Percentiles rank a stretch among this genome's conserved stretches.
Evolutionary conservation across 2,113 vertebrate genomes (phyloP).

Genomic region (Pygoscelis antarcticus): DNA sequence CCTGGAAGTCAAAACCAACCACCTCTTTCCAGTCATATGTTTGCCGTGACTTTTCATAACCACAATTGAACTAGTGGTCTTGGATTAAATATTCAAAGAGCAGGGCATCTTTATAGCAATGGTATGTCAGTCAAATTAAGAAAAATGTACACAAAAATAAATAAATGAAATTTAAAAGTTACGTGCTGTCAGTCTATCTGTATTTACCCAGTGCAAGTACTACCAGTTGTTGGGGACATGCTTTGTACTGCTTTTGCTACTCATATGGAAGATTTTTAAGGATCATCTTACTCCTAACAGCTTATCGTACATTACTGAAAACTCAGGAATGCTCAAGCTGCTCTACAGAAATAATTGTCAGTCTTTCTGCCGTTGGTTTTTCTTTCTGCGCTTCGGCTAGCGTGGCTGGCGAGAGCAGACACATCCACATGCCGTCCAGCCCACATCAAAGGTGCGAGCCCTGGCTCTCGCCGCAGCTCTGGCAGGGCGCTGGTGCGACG

Average conservation of each 20-base stretch:
- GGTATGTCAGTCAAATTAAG: slow-evolving; percentile 58
- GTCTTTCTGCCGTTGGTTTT: neutral
- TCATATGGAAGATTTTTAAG: neutral
- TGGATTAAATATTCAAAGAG: slow-evolving; percentile 48
- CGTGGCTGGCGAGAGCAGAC: slow-evolving; percentile 7
- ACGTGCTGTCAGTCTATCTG: neutral
- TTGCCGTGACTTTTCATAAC: slow-evolving; percentile 67
- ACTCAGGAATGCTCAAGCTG: neutral
- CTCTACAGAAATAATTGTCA: neutral
- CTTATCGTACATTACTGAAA: neutral
- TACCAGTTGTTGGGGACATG: neutral
- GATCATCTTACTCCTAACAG: neutral
- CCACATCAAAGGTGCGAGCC: slow-evolving; percentile 29
- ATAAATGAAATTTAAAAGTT: slow-evolving; percentile 65
- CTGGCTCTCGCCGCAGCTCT: neutral
- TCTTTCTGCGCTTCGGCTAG: neutral
- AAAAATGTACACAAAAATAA: slow-evolving; percentile 75
- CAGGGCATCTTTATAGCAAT: slow-evolving; percentile 58
- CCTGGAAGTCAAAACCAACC: slow-evolving; percentile 49
- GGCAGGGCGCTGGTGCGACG: neutral
- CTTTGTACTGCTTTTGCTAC: neutral
- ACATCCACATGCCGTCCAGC: slow-evolving; percentile 42
- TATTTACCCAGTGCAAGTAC: neutral
- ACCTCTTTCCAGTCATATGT: slow-evolving; percentile 65
- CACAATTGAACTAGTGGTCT: slow-evolving; percentile 58